Evolutionary conservation across 1,140 invertebrate species (phyloP), one percentile per base, ranked within the genome.

Genomic region (Anastrepha ludens): DNA sequence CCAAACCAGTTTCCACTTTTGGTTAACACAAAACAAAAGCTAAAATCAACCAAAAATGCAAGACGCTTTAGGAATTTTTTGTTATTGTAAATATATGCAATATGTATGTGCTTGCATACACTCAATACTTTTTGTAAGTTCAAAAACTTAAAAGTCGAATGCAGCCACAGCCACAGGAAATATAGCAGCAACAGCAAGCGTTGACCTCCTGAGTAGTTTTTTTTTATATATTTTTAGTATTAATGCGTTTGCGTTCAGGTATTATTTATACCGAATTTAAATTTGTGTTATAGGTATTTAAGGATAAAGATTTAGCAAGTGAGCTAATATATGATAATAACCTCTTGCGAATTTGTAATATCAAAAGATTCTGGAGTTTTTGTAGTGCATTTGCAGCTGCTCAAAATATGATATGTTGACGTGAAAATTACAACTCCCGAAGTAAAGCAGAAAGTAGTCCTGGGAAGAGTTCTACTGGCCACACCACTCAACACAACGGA

Each of bases 1-100:
- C 47, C 11, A 20, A 81, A 81, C 74, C 74, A 81, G 74, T 81
- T 81, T 81, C 74, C 74, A 81, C 74, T 81, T 81, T 81, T 81
- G 74, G 74, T 55, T 17, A 81, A 81, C 20, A 81, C 3, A 29
- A 55, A 55, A 55, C 11, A 55, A 6, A 55, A 55, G 6, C 4
- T 29, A 70, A 81, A 81, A 2, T 13, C 0, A 20, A 81, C 74
- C 47, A 81, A 81, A 81, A 81, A 55, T 81, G 74, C 74, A 55
- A 81, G 47, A 58, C 47, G 47, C 74, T 81, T 81, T 81, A 81
- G 74, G 74, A 81, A 81, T 81, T 81, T 81, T 81, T 81, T 20
- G 44, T 81, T 44, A 81, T 81, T 81, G 74, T 81, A 81, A 50
- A 81, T 81, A 81, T 17, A 81, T 29, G 29, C 44, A 81, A 55